phyloP scores from a whole-genome alignment of 1,140 invertebrate species.

The Anadara kagoshimensis region DNA sequence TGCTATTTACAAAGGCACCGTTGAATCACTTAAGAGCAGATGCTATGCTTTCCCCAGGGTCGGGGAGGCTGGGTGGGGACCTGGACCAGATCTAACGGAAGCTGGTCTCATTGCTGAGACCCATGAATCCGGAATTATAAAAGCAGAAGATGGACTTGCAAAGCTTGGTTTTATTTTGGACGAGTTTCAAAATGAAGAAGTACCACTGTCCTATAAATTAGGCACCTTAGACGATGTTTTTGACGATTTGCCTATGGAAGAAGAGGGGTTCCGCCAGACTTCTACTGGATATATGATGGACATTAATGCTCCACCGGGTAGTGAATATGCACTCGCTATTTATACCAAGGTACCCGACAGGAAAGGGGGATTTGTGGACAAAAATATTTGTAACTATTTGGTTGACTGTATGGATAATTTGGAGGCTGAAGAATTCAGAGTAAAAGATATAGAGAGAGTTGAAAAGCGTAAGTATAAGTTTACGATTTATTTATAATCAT shows the following conservation, averaged over 20 bases:
- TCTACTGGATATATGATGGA: constrained; percentile 26
- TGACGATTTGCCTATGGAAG: constrained; percentile 37
- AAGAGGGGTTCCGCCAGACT: constrained; percentile 13
- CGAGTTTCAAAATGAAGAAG: constrained; percentile 7
- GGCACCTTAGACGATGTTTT: constrained; percentile 36
- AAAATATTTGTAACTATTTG: constrained; percentile 52
- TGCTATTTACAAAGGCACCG: constrained; percentile 56
- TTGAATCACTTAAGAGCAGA: constrained; percentile 44
- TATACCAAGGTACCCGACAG: constrained; percentile 29
- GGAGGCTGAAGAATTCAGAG: too few species aligned
- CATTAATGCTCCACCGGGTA: constrained; percentile 31
- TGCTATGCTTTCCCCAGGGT: constrained; percentile 54
- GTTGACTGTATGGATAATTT: too few species aligned
- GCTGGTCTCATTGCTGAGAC: constrained; percentile 45
- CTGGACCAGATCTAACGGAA: constrained; percentile 31
- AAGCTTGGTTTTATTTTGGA: constrained; percentile 13
- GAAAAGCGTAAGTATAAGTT: too few species aligned
- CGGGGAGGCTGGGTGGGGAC: constrained; percentile 58
- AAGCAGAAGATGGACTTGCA: constrained; percentile 29
- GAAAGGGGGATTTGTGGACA: constrained; percentile 32
- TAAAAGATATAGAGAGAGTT: too few species aligned
- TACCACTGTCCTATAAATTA: constrained; percentile 28
- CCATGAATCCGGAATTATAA: constrained; percentile 32
- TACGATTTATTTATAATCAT: too few species aligned
- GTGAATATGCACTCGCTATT: constrained; percentile 37